phyloP scores from a whole-genome alignment of 2,888 invertebrate genomes.

The Parasteatoda lunata region DNA sequence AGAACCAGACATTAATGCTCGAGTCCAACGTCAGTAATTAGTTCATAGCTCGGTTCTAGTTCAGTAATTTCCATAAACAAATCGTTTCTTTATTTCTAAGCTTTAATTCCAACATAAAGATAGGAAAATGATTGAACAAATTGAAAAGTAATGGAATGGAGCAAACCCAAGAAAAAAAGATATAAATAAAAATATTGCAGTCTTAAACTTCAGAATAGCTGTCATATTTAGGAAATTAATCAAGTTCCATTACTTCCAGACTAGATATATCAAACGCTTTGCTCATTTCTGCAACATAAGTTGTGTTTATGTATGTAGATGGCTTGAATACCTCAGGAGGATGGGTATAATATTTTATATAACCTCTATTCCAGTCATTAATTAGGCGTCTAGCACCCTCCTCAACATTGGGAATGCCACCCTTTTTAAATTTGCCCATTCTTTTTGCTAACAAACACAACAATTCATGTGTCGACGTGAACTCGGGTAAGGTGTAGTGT shows the following conservation, averaged over 20 bases:
- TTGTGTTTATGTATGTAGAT: conserved; percentile 80
- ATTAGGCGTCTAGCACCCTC: conserved; percentile 90
- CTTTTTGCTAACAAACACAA: conserved; percentile 84
- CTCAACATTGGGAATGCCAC: conserved; percentile 89
- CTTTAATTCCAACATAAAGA: too few relatives aligned
- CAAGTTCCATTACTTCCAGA: conserved; percentile 76
- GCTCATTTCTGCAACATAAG: conserved; percentile 83
- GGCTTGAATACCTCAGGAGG: conserved; percentile 84
- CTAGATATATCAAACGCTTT: conserved; percentile 86
- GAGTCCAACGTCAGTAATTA: too few relatives aligned
- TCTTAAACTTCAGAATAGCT: too few relatives aligned
- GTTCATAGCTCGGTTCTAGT: too few relatives aligned
- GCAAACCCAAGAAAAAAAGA: too few relatives aligned
- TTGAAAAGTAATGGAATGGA: too few relatives aligned
- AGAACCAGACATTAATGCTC: too few relatives aligned
- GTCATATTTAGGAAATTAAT: too few relatives aligned
- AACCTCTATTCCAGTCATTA: conserved; percentile 90
- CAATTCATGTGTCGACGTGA: conserved; percentile 79
- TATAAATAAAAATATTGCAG: too few relatives aligned
- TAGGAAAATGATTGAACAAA: too few relatives aligned
- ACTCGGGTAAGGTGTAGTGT: conserved; percentile 77
- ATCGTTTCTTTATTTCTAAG: too few relatives aligned
- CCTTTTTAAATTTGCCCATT: conserved; percentile 91
- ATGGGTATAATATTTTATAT: conserved; percentile 78
- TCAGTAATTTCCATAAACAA: too few relatives aligned